Evolutionary conservation across 2,113 vertebrate genomes (phyloP).

Genomic region (Daboia siamensis): DNA sequence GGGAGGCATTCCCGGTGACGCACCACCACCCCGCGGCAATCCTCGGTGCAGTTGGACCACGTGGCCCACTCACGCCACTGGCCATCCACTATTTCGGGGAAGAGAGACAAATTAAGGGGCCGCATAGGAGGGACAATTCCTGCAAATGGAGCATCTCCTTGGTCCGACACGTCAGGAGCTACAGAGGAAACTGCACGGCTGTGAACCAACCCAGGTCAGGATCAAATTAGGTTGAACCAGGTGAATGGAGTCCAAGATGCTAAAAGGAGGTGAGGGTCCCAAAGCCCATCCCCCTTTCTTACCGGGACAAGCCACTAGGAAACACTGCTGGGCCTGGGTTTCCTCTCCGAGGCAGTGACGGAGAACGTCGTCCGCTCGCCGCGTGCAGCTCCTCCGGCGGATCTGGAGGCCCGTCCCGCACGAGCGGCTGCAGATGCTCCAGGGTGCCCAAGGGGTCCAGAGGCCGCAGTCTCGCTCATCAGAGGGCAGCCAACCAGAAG

Average conservation of each 20-base stretch:
- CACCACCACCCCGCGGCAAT: constrained; percentile 73
- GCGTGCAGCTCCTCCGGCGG: constrained; percentile 68
- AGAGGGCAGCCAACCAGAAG: constrained; percentile 24
- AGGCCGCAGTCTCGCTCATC: constrained; percentile 75
- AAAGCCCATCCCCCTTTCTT: neutral
- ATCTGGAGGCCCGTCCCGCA: constrained; percentile 75
- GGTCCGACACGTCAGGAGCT: neutral
- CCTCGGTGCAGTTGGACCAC: constrained; percentile 80
- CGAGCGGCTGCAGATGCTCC: constrained; percentile 77
- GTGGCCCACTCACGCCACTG: constrained; percentile 77
- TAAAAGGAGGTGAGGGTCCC: neutral
- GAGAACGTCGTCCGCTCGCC: constrained; percentile 42
- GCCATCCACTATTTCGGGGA: constrained; percentile 72
- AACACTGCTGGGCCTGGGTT: constrained; percentile 76
- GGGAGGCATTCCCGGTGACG: constrained; percentile 73
- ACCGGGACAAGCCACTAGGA: constrained; percentile 78
- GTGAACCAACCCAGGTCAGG: neutral
- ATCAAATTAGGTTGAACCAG: neutral
- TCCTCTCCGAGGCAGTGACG: constrained; percentile 71
- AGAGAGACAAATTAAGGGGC: neutral
- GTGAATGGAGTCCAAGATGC: neutral
- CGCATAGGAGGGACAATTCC: fast-evolving
- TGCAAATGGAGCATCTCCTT: neutral
- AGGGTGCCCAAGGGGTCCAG: constrained; percentile 81
- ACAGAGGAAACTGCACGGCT: neutral